phyloP scores from a whole-genome alignment of 2,113 vertebrate species.

The Pelecanus crispus region DNA sequence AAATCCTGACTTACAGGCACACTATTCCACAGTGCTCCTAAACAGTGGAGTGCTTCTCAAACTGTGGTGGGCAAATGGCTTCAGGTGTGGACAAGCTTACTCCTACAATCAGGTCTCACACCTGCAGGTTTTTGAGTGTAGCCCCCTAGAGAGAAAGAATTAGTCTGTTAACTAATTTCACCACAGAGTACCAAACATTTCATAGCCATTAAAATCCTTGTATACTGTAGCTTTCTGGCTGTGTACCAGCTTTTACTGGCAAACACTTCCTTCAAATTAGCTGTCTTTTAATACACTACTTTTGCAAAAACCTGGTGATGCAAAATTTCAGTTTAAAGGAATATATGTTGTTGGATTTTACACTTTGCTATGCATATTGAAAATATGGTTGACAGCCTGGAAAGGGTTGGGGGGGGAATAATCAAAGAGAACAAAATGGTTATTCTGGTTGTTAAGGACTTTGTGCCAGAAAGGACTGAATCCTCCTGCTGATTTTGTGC shows the following conservation, averaged over 20 bases:
- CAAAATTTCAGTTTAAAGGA: not conserved
- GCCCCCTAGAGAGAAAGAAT: not conserved
- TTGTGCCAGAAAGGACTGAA: not conserved
- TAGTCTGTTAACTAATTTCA: not conserved
- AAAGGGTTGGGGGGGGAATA: not conserved
- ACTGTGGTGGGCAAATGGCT: not conserved
- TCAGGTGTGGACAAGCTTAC: not conserved
- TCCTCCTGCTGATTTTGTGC: not conserved
- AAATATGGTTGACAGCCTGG: not conserved
- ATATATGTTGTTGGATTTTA: not conserved
- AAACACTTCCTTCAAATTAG: conserved; percentile 1
- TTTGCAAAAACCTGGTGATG: not conserved
- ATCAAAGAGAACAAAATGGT: not conserved
- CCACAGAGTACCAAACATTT: not conserved
- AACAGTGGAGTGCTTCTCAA: not conserved
- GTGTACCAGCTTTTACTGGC: not conserved
- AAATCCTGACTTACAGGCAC: not conserved
- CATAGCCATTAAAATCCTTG: conserved; percentile 6
- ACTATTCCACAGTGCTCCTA: not conserved
- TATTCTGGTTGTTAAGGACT: not conserved
- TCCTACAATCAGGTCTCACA: not conserved
- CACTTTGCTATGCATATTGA: not conserved
- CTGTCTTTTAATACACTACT: not conserved
- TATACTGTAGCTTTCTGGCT: not conserved
- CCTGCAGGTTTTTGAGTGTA: not conserved